Base-by-base conservation (phyloP, 1,140 invertebrate species). In the Danaus plexippus region DNA sequence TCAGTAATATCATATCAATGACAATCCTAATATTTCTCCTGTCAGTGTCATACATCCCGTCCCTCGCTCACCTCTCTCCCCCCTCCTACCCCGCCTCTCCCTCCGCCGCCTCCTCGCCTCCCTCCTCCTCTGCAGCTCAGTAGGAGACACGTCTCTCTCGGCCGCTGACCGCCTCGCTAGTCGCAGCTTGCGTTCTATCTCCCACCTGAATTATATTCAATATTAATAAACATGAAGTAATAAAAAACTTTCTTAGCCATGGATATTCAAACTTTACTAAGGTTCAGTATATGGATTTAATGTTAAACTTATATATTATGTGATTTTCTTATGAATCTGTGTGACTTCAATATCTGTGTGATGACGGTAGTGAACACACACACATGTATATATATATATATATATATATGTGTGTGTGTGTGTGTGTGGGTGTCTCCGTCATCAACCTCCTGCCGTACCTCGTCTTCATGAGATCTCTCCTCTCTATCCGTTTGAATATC, bases 401-500 rank as follows among this genome's bases (percentile, higher is more conserved):
- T 22, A 6, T 22, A 6, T 22, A 6, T 22, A 2, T 22, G 18
- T 22, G 18, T 22, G 18, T 22, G 2, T 22, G 18, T 22, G 18
- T 22, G 18, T 22, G 18, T 22, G 18, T 22, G 18, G 2, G 18
- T 22, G n/a, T n/a, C 3, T 15, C 15, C 3, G 15, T 15, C 15
- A 32, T 32, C 22, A 32, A 32, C 7, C 22, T 32, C 22, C 22
- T 52, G 18, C 15, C 63, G 57, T 11, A 93, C 92, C 93, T 90
- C 6, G 95, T 98, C 77, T 96, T 96, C 90, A 98, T 93, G 0
- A 95, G 91, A 88, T 98, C 96, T 71, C 97, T 88, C 75, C 96
- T 93, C 84, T 99, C 97, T 50, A 97, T 96, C 53, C 97, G 90
- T 79, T 98, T 98, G 77, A 96, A 99, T 69, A 99, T 94, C 87